These are phyloP conservation scores for Acanthisitta chloris DNA, from an alignment of 2,113 vertebrate species.

Conservation along the genomic window DNA sequence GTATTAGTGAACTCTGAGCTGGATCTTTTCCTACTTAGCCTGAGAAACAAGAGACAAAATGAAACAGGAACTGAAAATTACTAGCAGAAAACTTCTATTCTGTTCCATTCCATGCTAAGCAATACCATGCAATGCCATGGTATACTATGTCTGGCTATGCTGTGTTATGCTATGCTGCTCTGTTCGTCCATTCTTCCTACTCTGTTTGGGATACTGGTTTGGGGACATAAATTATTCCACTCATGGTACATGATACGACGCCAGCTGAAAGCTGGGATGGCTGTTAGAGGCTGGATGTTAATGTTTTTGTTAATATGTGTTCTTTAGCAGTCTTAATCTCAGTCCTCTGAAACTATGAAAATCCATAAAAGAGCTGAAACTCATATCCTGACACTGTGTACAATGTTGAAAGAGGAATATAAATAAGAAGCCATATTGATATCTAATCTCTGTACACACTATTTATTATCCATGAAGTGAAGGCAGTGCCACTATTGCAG, in stretches of 20 bases:
- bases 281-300: not conserved
- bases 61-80: not conserved
- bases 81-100: not conserved
- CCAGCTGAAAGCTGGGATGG: not conserved
- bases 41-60: not conserved
- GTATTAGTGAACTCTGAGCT: not conserved
- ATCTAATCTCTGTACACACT: not conserved
- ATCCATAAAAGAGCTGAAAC: not conserved
- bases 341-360: not conserved
- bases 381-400: not conserved
- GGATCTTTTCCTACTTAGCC: not conserved
- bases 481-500: not conserved
- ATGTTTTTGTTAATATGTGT: not conserved
- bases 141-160: no score
- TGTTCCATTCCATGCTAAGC: not conserved
- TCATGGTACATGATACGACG: not conserved
- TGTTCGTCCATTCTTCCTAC: not conserved
- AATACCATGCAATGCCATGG: no score
- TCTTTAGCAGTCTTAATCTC: not conserved
- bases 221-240: not conserved
- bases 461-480: not conserved
- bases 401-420: not conserved
- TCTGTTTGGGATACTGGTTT: not conserved
- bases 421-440: not conserved
- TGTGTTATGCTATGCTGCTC: not conserved